Conservation (phyloP, 2,113 vertebrate genomes). For the Myiozetetes cayanensis region DNA sequence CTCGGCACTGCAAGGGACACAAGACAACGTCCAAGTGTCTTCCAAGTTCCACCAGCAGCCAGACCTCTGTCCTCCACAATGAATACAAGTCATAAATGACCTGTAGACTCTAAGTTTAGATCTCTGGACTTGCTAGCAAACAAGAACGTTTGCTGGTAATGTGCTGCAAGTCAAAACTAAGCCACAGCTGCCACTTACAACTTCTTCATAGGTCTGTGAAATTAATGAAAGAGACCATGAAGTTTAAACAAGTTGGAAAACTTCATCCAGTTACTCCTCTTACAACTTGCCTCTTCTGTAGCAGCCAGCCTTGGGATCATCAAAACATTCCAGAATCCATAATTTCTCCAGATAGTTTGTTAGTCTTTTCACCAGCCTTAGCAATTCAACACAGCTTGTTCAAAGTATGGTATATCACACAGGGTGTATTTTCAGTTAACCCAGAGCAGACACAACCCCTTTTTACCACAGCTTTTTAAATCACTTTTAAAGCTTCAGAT, state of each 20-base stretch:
- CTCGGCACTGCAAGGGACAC: neutral
- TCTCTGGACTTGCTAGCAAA: no score
- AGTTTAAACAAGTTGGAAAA: neutral
- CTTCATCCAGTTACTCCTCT: neutral
- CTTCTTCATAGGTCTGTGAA: neutral
- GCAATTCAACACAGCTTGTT: neutral
- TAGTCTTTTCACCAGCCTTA: neutral
- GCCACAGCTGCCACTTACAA: neutral
- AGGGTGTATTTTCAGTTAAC: neutral
- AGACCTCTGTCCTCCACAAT: neutral
- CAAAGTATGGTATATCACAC: neutral
- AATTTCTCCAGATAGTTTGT: neutral
- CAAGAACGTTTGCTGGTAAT: neutral
- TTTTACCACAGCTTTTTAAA: neutral
- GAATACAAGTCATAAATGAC: rapidly evolving
- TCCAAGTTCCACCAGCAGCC: neutral
- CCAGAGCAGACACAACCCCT: neutral
- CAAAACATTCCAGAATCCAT: neutral
- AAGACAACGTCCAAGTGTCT: neutral
- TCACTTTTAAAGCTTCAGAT: neutral
- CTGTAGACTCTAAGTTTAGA: neutral
- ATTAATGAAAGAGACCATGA: neutral
- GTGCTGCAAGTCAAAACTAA: neutral
- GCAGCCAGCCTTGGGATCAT: neutral
- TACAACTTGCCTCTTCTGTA: neutral